These are phyloP conservation scores for Lasioglossum albipes DNA, from an alignment of 1,140 invertebrate genomes.

Conservation along the genomic window DNA sequence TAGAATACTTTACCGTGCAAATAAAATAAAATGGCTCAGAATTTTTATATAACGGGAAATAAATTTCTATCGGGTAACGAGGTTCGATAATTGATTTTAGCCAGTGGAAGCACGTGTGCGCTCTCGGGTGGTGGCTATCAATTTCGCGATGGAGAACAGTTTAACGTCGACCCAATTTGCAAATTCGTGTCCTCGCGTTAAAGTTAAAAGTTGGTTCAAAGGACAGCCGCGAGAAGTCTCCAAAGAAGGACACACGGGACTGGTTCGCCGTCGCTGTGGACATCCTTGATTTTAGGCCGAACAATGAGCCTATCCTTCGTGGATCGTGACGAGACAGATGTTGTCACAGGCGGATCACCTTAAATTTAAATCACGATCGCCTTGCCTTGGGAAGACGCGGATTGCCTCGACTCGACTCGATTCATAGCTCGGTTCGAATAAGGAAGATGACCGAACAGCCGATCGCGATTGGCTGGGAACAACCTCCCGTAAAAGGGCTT, in stretches of 20 bases:
- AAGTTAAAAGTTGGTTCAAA: neutral
- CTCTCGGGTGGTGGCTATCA: too few relatives aligned
- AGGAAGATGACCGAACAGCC: constrained; percentile 41
- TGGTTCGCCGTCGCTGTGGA: neutral
- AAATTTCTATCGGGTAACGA: too few relatives aligned
- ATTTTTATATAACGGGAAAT: too few relatives aligned
- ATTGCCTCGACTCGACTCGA: too few relatives aligned
- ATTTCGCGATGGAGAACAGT: neutral
- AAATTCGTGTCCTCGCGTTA: constrained; percentile 3
- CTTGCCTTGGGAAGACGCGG: constrained; percentile 3
- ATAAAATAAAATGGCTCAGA: too few relatives aligned
- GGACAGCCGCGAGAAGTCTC: neutral
- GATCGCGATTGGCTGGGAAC: constrained; percentile 61
- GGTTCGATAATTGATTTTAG: too few relatives aligned
- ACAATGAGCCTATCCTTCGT: constrained; percentile 9
- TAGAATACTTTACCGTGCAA: too few relatives aligned
- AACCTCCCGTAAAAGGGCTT: constrained; percentile 72
- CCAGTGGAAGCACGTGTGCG: too few relatives aligned
- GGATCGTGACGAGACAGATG: constrained; percentile 7
- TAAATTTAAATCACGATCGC: constrained; percentile 44
- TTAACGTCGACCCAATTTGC: constrained; percentile 11
- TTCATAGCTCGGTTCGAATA: constrained; percentile 38
- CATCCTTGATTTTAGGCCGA: constrained; percentile 22
- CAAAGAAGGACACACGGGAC: neutral
- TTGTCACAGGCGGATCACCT: constrained; percentile 16